Evolutionary conservation across 2,888 invertebrate genomes (phyloP).

Genomic region (Unio delphinus): DNA sequence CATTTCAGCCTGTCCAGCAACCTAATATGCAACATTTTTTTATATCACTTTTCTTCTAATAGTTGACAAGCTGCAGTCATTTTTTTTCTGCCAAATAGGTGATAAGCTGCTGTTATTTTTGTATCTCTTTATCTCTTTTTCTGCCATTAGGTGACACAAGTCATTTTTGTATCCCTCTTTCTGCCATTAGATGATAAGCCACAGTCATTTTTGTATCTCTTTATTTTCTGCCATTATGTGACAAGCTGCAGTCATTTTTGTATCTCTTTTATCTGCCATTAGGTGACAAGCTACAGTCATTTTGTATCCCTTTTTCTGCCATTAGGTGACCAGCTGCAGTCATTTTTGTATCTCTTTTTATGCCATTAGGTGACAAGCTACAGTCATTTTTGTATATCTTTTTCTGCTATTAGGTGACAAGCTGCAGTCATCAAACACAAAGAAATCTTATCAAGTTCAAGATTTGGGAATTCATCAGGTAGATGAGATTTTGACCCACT

Average conservation of each 20-base stretch:
- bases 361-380: conserved; percentile 85
- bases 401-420: conserved; percentile 86
- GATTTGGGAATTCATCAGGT: conserved; percentile 87
- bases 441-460: conserved; percentile 85
- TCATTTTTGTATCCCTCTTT: conserved; percentile 76
- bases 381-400: conserved; percentile 75
- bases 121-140: conserved; percentile 75
- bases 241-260: conserved; percentile 79
- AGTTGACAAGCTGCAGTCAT: conserved; percentile 84
- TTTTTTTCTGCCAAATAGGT: conserved; percentile 82
- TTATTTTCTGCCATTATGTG: conserved; percentile 83
- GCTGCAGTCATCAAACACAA: conserved; percentile 81
- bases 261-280: conserved; percentile 79
- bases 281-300: conserved; percentile 84
- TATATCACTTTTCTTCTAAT: conserved; percentile 79
- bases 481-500: conserved; percentile 67
- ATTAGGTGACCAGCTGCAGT: conserved; percentile 87
- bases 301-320: conserved; percentile 77
- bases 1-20: too few species aligned
- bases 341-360: conserved; percentile 76
- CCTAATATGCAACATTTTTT: too few species aligned
- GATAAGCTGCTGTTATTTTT: conserved; percentile 80
- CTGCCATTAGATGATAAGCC: conserved; percentile 86
- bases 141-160: conserved; percentile 84
- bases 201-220: conserved; percentile 74